Percentiles rank a stretch among this genome's conserved stretches.
These are phyloP conservation scores for Prionailurus viverrinus DNA, from an alignment of 2,113 vertebrate genomes.

Conservation along the genomic window DNA sequence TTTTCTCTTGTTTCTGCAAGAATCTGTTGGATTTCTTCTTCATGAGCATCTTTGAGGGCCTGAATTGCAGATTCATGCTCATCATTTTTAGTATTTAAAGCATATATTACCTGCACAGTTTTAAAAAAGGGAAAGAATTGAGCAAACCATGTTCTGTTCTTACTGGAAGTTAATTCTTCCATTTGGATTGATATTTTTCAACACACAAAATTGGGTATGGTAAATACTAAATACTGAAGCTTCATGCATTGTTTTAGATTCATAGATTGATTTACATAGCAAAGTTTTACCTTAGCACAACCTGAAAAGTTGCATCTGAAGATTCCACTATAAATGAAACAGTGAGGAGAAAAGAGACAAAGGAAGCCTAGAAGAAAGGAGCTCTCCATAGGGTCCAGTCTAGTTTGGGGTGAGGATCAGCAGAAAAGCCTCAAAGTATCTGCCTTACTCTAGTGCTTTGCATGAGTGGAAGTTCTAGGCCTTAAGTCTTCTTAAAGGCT, in stretches of 20 bases:
- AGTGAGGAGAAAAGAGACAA: not conserved
- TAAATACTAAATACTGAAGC: conserved; percentile 36
- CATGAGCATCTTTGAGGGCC: conserved; percentile 98
- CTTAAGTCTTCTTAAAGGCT: not conserved
- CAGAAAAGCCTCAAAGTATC: not conserved
- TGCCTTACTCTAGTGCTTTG: not conserved
- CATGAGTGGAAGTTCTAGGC: not conserved
- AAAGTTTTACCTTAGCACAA: conserved; percentile 4
- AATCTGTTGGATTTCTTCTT: conserved; percentile 99
- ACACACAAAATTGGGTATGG: not conserved
- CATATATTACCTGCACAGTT: conserved; percentile 95
- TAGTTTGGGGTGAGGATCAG: not conserved
- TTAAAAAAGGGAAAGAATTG: conserved; percentile 45
- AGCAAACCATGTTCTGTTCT: conserved; percentile 1
- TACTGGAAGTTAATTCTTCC: conserved; percentile 31
- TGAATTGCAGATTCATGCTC: conserved; percentile 98
- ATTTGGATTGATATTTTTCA: not conserved
- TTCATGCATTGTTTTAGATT: not conserved
- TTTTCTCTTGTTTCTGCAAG: conserved; percentile 98
- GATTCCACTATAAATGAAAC: not conserved
- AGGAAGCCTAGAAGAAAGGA: not conserved
- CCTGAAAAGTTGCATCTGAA: not conserved
- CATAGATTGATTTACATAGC: not conserved
- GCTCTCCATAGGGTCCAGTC: not conserved
- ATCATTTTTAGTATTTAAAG: conserved; percentile 99